Base-by-base conservation (phyloP, 2,888 invertebrate species). In the Monopis laevigella region DNA sequence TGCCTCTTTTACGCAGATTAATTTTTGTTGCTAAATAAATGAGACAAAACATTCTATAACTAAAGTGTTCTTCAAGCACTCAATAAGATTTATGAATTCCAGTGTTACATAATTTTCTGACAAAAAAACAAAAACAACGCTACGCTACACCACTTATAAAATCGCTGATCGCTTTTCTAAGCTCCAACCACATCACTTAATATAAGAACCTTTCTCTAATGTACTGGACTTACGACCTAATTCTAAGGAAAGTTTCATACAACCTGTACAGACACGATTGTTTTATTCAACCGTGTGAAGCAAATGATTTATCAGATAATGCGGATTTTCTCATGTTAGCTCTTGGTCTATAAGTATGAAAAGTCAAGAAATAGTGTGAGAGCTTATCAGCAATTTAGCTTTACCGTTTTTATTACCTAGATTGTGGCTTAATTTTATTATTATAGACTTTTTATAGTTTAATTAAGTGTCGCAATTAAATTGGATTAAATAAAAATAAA, bases 141-240 rank as follows among this genome's bases (percentile, higher is more conserved):
- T n/a, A n/a, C n/a, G n/a, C n/a, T n/a, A n/a, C n/a, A n/a, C n/a
- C n/a, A n/a, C n/a, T n/a, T n/a, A n/a, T n/a, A n/a, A n/a, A 29
- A 29, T 10, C 34, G 36, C 36, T 11, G 6, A 21, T 21, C 36
- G 16, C n/a, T n/a, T n/a, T n/a, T n/a, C 36, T 36, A 19, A 19
- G 36, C 36, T 36, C 2, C 17, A 28, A 3, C 11, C 13, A 29
- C 29, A 10, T 8, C 16, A 27, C 10, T 26, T 16, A 13, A 27
- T 12, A 12, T 28, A 40, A 13, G 12, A 27, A 61, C 70, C 71
- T 70, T 71, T 71, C 72, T 69, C 70, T 58, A 53, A 64, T 60
- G 62, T 64, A 65, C 65, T 65, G 65, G 68, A 48, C 53, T 52
- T 54, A 50, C 64, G 67, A 68, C 68, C 68, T 62, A 63, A 53